Base-by-base conservation (phyloP, 2,888 invertebrate genomes). In the Physocephala rufipes region DNA sequence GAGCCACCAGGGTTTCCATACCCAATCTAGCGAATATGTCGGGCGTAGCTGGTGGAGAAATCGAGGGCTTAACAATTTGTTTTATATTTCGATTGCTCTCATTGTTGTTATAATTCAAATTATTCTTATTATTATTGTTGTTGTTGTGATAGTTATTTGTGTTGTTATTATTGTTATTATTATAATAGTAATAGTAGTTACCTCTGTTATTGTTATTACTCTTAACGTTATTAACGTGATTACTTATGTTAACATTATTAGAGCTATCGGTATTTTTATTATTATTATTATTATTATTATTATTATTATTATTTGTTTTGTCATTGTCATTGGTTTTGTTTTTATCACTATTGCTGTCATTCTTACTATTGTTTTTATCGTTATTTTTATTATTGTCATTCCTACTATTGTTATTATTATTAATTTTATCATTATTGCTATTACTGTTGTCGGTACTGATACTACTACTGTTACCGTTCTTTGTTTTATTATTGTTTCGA, bases 1-100 rank as follows among this genome's bases (percentile, higher is more conserved):
- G 75, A 26, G 76, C 79, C 0, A 78, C 74, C 51, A 82, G 63
- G 36, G 79, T 79, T 19, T 81, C 81, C n/a, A 77, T 1, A 74
- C 75, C 45, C 73, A 79, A 45, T 70, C 72, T 16, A 65, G 26
- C 49, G 68, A 28, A 12, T 13, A 70, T 55, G 7, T 66, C 30
- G 62, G 43, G 59, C 19, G 24, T n/a, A 9, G 12, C n/a, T 53
- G 26, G 59, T 65, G 7, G 58, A 58, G 45, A 59, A 5, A 61
- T 59, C 0, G 63, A 15, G 1, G 72, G 45, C 21, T 55, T 21
- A 21, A 21, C 53, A 55, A 55, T 21, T 55, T 55, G 53, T 12
- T 36, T 36, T 9, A 21, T 21, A 24, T 19, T 19, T 55, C 12
- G 12, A 19, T 55, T 55, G 21, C 24, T 55, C 9, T 55, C 13